These are phyloP conservation scores for Tridacna crocea DNA, from an alignment of 2,888 invertebrate genomes.

Conservation along the genomic window DNA sequence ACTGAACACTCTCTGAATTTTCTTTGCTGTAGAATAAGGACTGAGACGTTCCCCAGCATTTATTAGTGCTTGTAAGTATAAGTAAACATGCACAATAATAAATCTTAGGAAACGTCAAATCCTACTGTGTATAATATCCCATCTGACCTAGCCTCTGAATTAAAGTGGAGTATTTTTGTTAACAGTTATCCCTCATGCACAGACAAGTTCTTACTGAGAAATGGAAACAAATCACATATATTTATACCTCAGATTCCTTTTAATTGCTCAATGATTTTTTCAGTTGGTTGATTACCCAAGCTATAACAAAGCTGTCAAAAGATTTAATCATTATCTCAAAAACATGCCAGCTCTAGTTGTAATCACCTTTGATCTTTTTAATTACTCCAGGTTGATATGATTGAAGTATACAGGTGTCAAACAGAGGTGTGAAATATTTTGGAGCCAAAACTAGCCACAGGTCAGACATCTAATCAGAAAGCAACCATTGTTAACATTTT, in stretches of 20 bases:
- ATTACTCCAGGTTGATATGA: conserved; percentile 1
- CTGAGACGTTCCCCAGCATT: conserved; percentile 9
- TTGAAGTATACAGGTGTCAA: conserved; percentile 23
- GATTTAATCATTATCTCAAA: conserved; percentile 17
- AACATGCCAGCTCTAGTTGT: conserved; percentile 7
- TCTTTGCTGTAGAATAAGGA: too few species aligned
- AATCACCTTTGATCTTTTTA: conserved; percentile 25
- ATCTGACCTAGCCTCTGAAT: too few species aligned
- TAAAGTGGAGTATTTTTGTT: too few species aligned
- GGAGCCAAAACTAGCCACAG: neutral
- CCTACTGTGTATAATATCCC: too few species aligned
- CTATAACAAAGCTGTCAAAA: neutral
- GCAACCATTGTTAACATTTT: conserved; percentile 11
- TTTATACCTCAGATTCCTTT: neutral
- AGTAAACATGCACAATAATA: conserved; percentile 12
- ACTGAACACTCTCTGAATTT: too few species aligned
- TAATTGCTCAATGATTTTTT: neutral
- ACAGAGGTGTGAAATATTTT: conserved; percentile 7
- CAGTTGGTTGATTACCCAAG: conserved; percentile 19
- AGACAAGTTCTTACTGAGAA: too few species aligned
- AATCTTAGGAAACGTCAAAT: neutral
- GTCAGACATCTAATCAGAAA: conserved; percentile 12
- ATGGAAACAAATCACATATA: too few species aligned
- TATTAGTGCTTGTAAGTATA: conserved; percentile 17
- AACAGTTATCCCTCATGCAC: too few species aligned